Percentiles rank a stretch among this genome's conserved stretches.
Evolutionary conservation across 2,888 invertebrate species (phyloP).

Genomic region (Palloptera scutellata): DNA sequence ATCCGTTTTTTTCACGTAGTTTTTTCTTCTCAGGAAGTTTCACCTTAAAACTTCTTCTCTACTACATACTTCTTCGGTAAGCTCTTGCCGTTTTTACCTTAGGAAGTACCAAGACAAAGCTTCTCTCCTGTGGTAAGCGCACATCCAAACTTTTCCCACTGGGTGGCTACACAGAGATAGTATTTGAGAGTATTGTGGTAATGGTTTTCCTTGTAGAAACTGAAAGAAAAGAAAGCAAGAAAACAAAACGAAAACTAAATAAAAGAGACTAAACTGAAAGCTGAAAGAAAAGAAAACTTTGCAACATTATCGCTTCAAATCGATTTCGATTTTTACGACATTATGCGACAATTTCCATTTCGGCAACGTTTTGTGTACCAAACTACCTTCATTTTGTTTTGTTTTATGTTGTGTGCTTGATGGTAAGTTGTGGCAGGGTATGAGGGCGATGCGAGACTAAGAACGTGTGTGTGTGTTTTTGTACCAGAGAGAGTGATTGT

Average conservation of each 20-base stretch:
- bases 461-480: not conserved
- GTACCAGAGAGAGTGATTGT: slow-evolving; percentile 40
- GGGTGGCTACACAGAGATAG: no score
- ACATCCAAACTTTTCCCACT: no score
- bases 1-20: no score
- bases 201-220: no score
- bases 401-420: slow-evolving; percentile 40
- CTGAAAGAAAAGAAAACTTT: slow-evolving; percentile 38
- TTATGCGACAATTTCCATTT: slow-evolving; percentile 49
- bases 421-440: slow-evolving; percentile 50
- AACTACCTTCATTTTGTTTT: slow-evolving; percentile 37
- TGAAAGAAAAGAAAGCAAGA: no score
- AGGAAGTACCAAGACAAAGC: no score
- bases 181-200: no score
- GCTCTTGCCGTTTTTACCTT: no score
- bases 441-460: slow-evolving; percentile 32
- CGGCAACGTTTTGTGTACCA: slow-evolving; percentile 21
- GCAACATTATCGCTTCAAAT: slow-evolving; percentile 48
- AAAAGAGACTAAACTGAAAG: slow-evolving; percentile 13
- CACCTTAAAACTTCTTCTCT: no score
- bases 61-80: no score
- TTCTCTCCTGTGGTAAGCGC: no score
- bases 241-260: slow-evolving; percentile 9
- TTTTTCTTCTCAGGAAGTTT: no score
- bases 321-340: slow-evolving; percentile 54